These are phyloP conservation scores for Onthophagus sagittarius DNA, from an alignment of 2,888 invertebrate species.

Conservation along the genomic window DNA sequence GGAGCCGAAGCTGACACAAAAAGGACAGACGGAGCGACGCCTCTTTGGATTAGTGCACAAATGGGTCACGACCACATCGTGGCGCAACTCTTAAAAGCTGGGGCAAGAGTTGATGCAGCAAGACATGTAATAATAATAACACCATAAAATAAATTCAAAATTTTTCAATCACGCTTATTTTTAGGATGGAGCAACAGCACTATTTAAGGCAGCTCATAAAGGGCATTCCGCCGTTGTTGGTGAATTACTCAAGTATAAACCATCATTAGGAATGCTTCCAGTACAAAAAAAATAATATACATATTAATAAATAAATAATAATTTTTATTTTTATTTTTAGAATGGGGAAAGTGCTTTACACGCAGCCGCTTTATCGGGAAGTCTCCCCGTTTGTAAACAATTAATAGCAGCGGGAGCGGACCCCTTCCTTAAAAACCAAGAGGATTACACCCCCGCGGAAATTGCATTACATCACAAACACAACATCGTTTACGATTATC, in stretches of 20 bases:
- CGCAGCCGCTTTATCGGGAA: conserved; percentile 87
- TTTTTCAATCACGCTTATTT: conserved; percentile 32
- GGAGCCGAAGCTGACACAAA: conserved; percentile 72
- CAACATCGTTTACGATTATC: conserved; percentile 55
- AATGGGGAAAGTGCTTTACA: conserved; percentile 91
- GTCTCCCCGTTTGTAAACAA: conserved; percentile 72
- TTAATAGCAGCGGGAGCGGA: conserved; percentile 68
- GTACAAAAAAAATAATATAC: conserved; percentile 50
- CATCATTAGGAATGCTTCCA: conserved; percentile 76
- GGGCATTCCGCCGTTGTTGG: conserved; percentile 84
- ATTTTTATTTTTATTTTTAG: conserved; percentile 50
- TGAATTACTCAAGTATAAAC: conserved; percentile 77
- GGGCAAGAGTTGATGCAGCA: conserved; percentile 75
- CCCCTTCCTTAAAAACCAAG: conserved; percentile 66
- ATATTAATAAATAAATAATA: conserved; percentile 10
- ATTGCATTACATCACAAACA: conserved; percentile 57
- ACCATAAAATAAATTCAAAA: neutral
- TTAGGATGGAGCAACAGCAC: conserved; percentile 88
- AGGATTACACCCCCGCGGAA: conserved; percentile 64
- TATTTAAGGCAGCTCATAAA: conserved; percentile 94
- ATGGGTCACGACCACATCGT: conserved; percentile 88
- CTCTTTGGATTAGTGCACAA: conserved; percentile 93
- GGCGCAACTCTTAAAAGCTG: conserved; percentile 69
- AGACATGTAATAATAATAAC: conserved; percentile 62
- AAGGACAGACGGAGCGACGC: conserved; percentile 80